Percentiles rank a stretch among this genome's conserved stretches.
These are phyloP conservation scores for Agapostemon virescens DNA, from an alignment of 2,888 invertebrate genomes.

Conservation along the genomic window DNA sequence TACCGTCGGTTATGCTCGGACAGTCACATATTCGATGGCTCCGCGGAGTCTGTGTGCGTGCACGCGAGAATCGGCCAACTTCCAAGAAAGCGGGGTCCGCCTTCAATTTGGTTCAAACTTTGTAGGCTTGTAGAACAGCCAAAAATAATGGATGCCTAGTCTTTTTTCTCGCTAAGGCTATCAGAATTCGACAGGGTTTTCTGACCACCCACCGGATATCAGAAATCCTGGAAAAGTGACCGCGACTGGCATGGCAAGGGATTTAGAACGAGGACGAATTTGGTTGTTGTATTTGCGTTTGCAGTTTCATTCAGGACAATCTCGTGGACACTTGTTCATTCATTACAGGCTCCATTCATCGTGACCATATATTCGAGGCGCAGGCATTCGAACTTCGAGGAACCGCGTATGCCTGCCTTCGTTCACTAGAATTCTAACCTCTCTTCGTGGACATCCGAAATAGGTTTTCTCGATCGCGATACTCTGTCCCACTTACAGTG, in stretches of 20 bases:
- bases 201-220: neutral
- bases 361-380: neutral
- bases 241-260: no score
- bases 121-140: neutral
- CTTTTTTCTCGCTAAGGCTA: neutral
- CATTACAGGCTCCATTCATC: neutral
- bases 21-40: neutral
- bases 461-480: no score
- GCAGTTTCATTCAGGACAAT: neutral
- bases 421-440: neutral
- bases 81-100: neutral
- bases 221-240: neutral
- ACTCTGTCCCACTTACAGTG: no score
- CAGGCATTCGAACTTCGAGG: no score
- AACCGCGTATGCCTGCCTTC: no score
- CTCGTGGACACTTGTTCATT: neutral
- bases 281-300: neutral
- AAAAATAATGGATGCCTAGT: neutral
- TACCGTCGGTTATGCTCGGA: neutral
- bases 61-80: neutral
- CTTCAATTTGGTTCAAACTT: neutral
- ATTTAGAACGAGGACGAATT: neutral
- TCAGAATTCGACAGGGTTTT: no score
- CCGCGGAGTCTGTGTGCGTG: neutral
- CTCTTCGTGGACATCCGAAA: neutral